A percentile compares a stretch with the other conserved stretches of the same genome.
Evolutionary conservation across 2,888 invertebrate genomes (phyloP).

Genomic region (Baccha elongata): DNA sequence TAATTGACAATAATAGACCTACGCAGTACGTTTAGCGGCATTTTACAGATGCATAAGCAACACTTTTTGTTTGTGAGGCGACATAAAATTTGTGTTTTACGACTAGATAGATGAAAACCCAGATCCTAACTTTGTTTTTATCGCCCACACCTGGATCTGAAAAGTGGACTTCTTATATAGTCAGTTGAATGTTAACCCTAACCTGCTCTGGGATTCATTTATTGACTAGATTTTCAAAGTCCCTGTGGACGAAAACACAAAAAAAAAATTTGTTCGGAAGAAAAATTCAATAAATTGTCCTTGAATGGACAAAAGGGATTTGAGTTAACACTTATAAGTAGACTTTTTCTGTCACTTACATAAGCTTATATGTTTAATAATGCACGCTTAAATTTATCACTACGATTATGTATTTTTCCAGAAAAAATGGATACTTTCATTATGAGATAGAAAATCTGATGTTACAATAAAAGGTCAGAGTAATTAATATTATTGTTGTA

Average conservation of each 20-base stretch:
- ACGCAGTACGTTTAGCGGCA: slow-evolving; percentile 32
- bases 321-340: slow-evolving; percentile 17
- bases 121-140: slow-evolving; percentile 32
- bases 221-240: slow-evolving; percentile 18
- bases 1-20: slow-evolving; percentile 58
- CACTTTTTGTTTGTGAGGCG: slow-evolving; percentile 35
- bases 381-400: slow-evolving; percentile 10
- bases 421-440: slow-evolving; percentile 13
- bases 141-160: slow-evolving; percentile 13
- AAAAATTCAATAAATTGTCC: slow-evolving; percentile 10
- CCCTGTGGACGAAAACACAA: not conserved
- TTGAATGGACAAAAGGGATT: slow-evolving; percentile 1
- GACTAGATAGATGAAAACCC: slow-evolving; percentile 44
- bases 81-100: slow-evolving; percentile 54
- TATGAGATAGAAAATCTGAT: not conserved
- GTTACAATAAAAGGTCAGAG: not conserved
- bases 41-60: slow-evolving; percentile 55
- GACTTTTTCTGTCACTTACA: slow-evolving; percentile 17
- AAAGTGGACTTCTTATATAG: slow-evolving; percentile 51
- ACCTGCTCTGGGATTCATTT: slow-evolving; percentile 29
- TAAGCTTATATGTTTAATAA: slow-evolving; percentile 28
- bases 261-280: not conserved
- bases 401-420: slow-evolving; percentile 23
- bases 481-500: not conserved
- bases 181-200: slow-evolving; percentile 15